Evolutionary conservation across 23 tunicate species (phyloP), one percentile per base, ranked within the genome.

Genomic region (Clavelina lepadiformis): DNA sequence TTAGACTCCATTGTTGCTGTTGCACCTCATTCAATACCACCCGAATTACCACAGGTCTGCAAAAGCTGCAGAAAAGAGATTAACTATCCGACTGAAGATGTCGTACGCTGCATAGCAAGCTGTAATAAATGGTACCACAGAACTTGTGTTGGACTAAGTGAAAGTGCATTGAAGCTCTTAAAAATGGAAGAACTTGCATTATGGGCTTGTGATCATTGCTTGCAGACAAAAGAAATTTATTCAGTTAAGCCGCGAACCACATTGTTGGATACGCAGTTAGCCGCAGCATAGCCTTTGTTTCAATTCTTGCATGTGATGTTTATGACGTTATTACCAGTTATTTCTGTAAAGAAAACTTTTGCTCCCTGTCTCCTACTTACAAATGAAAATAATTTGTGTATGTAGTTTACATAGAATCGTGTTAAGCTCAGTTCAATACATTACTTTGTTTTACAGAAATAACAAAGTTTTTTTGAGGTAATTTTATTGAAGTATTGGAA

Each of bases 141-240:
- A 24, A 63, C 83, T 4, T 89, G 97, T 69, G 76, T 79, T 27
- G 97, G 97, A 0, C 73, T 89, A 18, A 89, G 80, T 6, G 69
- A 65, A 61, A 54, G 63, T 30, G 97, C 97, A 5, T 75, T 74
- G 38, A 75, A 70, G 5, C 65, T 38, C 49, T 55, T 89, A 23
- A 73, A 57, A 33, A 34, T 67, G 13, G 97, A 89, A 45, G 97
- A 89, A 46, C 58, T 75, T 38, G 97, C 97, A 6, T 30, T 89
- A 1, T 89, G 97, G 97, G 88, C 83, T 4, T 89, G 97, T 56
- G 97, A 89, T 50, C 31, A 24, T 25, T 89, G 97, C 35, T 33
- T 89, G 27, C 65, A 69, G 38, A 35, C 72, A 31, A 81, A 75
- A 61, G 97, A 89, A 47, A 89, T 89, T 26, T 55, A 54, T 19